A percentile compares a stretch with the other conserved stretches of the same genome.
Evolutionary conservation across 2,113 vertebrate genomes (phyloP).

Genomic region (Atrichornis clamosus): DNA sequence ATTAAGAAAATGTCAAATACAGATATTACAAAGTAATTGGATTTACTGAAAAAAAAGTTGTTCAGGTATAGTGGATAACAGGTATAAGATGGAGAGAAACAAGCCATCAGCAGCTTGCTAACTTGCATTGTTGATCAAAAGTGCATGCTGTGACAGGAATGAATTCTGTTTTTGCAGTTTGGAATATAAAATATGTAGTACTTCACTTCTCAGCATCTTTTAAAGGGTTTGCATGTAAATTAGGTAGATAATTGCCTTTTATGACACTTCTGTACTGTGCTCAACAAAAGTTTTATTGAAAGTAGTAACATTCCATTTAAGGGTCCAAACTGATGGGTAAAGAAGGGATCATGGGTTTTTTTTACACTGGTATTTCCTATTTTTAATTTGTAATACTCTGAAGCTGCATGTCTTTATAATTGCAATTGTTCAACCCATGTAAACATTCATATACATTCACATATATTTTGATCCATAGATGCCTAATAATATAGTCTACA

Average conservation of each 20-base stretch:
- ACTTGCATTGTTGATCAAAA: neutral
- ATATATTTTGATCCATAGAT: neutral
- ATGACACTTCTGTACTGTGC: neutral
- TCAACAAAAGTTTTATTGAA: slow-evolving; percentile 9
- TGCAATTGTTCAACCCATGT: neutral
- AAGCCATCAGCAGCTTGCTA: neutral
- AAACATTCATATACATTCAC: neutral
- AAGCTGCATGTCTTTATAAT: neutral
- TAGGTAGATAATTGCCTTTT: neutral
- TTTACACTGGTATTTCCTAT: neutral
- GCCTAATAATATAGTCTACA: neutral
- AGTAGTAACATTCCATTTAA: neutral
- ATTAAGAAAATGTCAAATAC: neutral
- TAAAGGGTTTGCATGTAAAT: slow-evolving; percentile 3
- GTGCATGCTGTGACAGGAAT: neutral
- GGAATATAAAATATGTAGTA: neutral
- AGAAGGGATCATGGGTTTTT: accelerated
- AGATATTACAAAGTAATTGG: neutral
- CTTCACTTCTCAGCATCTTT: neutral
- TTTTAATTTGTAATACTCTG: neutral
- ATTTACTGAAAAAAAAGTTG: neutral
- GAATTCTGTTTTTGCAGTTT: neutral
- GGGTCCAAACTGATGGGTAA: neutral
- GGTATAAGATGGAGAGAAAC: neutral
- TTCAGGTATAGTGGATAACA: neutral